A percentile compares a stretch with the other conserved stretches of the same genome.
Conservation (phyloP, 2,888 invertebrate species). For the Venusia cambrica region DNA sequence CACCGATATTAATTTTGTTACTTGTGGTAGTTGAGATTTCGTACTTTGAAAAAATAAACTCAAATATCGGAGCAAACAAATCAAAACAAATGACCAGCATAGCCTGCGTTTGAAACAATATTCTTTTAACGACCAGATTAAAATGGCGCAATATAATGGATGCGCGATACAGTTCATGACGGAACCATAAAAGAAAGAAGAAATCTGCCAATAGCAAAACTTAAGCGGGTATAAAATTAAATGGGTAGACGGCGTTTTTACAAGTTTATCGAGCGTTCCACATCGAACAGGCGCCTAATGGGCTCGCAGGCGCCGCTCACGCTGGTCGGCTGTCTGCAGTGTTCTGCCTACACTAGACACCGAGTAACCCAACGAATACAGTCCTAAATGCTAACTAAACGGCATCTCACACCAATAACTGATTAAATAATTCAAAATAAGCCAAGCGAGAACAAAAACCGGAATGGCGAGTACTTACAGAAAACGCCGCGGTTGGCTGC, state of each 20-base stretch:
- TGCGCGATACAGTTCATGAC: slow-evolving; percentile 69
- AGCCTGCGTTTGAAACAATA: slow-evolving; percentile 42
- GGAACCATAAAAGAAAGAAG: slow-evolving; percentile 63
- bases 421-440: slow-evolving; percentile 53
- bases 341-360: slow-evolving; percentile 43
- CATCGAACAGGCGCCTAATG: slow-evolving; percentile 76
- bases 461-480: slow-evolving; percentile 63
- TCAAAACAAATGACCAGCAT: too few species aligned
- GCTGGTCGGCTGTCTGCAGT: slow-evolving; percentile 73
- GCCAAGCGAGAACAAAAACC: slow-evolving; percentile 60
- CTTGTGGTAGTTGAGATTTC: too few species aligned
- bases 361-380: slow-evolving; percentile 46
- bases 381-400: slow-evolving; percentile 40
- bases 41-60: too few species aligned
- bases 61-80: too few species aligned
- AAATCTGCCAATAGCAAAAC: slow-evolving; percentile 78
- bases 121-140: slow-evolving; percentile 51
- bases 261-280: slow-evolving; percentile 80
- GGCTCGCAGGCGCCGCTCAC: slow-evolving; percentile 73
- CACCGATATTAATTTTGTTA: slow-evolving; percentile 4
- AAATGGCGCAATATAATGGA: slow-evolving; percentile 62
- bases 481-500: slow-evolving; percentile 66
- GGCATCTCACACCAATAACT: slow-evolving; percentile 30
- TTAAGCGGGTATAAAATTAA: slow-evolving; percentile 78
- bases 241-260: slow-evolving; percentile 79